These are phyloP conservation scores for Geodia barretti DNA, from an alignment of 37 sponge, comb jelly and placozoan species.

Conservation along the genomic window DNA sequence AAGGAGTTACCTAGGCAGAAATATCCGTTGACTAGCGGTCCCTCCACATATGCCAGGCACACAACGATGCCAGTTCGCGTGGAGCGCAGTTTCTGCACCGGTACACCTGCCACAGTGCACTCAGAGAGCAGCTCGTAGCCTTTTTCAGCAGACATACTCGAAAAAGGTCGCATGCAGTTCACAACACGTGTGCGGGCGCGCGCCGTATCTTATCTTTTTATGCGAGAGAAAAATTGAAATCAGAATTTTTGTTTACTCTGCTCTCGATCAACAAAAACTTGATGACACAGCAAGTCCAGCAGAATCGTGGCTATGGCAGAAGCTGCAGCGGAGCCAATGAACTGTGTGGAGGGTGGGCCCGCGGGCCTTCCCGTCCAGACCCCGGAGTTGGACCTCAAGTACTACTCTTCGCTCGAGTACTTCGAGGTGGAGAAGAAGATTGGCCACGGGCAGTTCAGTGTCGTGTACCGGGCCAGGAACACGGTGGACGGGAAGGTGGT, in stretches of 20 bases:
- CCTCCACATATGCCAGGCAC: conserved; percentile 73
- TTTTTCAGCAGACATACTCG: not conserved
- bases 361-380: too few relatives aligned
- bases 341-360: not conserved
- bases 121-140: conserved; percentile 33
- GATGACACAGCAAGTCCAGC: not conserved
- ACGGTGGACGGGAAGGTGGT: conserved; percentile 70
- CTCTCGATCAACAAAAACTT: too few relatives aligned
- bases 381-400: too few relatives aligned
- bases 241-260: conserved; percentile 2
- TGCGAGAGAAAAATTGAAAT: not conserved
- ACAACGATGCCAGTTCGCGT: conserved; percentile 76
- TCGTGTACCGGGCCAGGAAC: conserved; percentile 87
- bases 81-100: conserved; percentile 64
- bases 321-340: not conserved
- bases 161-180: not conserved
- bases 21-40: conserved; percentile 91
- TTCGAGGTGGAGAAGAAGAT: conserved; percentile 92
- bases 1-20: conserved; percentile 69
- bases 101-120: conserved; percentile 53
- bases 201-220: not conserved
- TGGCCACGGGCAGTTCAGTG: conserved; percentile 98
- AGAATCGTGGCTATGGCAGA: not conserved
- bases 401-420: too few relatives aligned
- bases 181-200: not conserved